Percentiles rank a stretch among this genome's conserved stretches.
Evolutionary conservation across 2,797 vertebrate species (phyloP).

Genomic region (Spondyliosoma cantharus): DNA sequence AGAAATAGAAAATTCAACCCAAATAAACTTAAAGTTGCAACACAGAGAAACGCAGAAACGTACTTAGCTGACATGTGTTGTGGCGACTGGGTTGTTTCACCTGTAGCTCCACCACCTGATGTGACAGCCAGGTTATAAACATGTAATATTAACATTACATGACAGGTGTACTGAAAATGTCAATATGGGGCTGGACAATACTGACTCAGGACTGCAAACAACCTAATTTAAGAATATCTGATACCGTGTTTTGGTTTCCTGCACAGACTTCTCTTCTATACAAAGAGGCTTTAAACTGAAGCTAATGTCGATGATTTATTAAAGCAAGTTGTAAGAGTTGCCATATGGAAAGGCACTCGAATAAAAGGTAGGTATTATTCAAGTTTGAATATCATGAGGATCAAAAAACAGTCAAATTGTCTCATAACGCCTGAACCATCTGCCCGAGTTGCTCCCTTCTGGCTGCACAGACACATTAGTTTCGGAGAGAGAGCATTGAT

Average conservation of each 20-base stretch:
- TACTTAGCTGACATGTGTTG: too few relatives aligned
- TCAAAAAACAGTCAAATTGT: slow-evolving; percentile 34
- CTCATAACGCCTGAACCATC: slow-evolving; percentile 29
- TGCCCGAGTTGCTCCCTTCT: slow-evolving; percentile 25
- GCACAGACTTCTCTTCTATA: background rate
- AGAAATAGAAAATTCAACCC: too few relatives aligned
- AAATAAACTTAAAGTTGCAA: too few relatives aligned
- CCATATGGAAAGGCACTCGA: background rate
- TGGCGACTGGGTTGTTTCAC: too few relatives aligned
- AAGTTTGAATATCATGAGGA: slow-evolving; percentile 14
- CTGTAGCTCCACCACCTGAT: too few relatives aligned
- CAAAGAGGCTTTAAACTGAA: background rate
- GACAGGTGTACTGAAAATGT: too few relatives aligned
- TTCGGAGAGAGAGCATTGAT: background rate
- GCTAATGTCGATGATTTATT: background rate
- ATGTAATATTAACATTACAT: too few relatives aligned
- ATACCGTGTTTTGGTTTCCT: background rate
- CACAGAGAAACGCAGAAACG: too few relatives aligned
- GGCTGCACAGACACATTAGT: slow-evolving; percentile 20
- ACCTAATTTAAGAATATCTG: background rate
- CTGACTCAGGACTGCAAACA: background rate
- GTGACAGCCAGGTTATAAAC: too few relatives aligned
- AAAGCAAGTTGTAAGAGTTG: background rate
- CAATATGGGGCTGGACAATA: background rate
- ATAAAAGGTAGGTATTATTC: slow-evolving; percentile 6